These are phyloP conservation scores for Drosophila koepferae DNA, from an alignment of 2,888 invertebrate species.

Conservation along the genomic window DNA sequence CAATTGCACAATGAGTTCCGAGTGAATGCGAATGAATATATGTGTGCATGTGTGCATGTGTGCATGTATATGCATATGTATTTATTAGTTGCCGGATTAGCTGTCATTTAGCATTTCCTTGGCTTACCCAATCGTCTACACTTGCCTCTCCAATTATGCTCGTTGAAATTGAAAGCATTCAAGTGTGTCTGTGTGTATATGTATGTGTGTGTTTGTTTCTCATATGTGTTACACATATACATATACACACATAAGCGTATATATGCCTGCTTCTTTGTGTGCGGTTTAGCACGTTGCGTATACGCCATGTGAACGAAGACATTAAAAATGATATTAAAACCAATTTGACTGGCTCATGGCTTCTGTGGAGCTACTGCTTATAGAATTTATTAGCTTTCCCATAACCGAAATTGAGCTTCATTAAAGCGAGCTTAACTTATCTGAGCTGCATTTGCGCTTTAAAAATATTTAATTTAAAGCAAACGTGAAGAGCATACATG, in stretches of 20 bases:
- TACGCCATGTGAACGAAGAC: background rate
- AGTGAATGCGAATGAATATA: conserved; percentile 14
- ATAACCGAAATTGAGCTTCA: background rate
- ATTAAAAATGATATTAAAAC: conserved; percentile 3
- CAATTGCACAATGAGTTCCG: conserved; percentile 60
- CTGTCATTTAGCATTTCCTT: conserved; percentile 38
- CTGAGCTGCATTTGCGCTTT: background rate
- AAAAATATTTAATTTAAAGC: background rate
- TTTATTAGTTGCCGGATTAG: conserved; percentile 67
- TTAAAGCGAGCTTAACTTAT: background rate
- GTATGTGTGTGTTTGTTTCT: background rate
- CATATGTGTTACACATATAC: conserved; percentile 35
- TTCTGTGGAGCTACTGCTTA: background rate
- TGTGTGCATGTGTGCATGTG: too few relatives aligned
- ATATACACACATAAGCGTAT: background rate
- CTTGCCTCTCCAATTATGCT: conserved; percentile 13
- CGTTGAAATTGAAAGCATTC: conserved; percentile 59
- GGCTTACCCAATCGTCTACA: conserved; percentile 26
- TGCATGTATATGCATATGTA: conserved; percentile 12
- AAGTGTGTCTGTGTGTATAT: conserved; percentile 22
- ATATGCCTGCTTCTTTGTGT: background rate
- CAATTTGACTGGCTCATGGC: background rate
- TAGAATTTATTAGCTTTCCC: background rate
- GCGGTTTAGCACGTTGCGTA: conserved; percentile 4
- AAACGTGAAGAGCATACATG: too few relatives aligned